These are phyloP conservation scores for Tenebrio molitor DNA, from an alignment of 1,140 invertebrate genomes.

Conservation along the genomic window DNA sequence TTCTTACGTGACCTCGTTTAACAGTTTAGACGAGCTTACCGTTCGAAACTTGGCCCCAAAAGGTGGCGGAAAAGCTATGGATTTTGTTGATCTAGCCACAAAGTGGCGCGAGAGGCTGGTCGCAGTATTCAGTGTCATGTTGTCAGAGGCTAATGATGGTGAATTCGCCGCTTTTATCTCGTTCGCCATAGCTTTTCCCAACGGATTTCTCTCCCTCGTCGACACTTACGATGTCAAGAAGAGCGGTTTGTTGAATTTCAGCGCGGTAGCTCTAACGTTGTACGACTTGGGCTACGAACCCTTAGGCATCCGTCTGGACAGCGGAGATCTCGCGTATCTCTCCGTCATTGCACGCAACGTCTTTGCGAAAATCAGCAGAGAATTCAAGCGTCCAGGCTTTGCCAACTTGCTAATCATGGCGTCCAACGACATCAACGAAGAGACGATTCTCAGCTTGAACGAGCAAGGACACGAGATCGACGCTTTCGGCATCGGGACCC, in stretches of 20 bases:
- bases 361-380: constrained; percentile 84
- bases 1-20: constrained; percentile 97
- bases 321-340: constrained; percentile 97
- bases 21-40: constrained; percentile 79
- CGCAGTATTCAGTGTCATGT: constrained; percentile 77
- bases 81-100: constrained; percentile 80
- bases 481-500: constrained; percentile 94
- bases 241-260: constrained; percentile 97
- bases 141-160: constrained; percentile 88
- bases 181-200: constrained; percentile 96
- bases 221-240: constrained; percentile 99
- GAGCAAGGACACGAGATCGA: constrained; percentile 98
- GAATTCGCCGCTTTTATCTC: constrained; percentile 96
- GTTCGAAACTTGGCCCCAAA: constrained; percentile 75
- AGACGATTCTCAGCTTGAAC: constrained; percentile 97
- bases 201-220: constrained; percentile 94
- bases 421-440: constrained; percentile 99
- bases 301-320: constrained; percentile 94
- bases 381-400: constrained; percentile 90
- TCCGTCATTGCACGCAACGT: constrained; percentile 86
- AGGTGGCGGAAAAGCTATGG: constrained; percentile 72
- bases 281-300: constrained; percentile 93
- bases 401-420: constrained; percentile 91
- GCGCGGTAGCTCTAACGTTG: constrained; percentile 93
- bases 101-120: constrained; percentile 83